Evolutionary conservation across 2,113 vertebrate species (phyloP), one percentile per base, ranked within the genome.

Genomic region (Chaetorhynchus papuensis): DNA sequence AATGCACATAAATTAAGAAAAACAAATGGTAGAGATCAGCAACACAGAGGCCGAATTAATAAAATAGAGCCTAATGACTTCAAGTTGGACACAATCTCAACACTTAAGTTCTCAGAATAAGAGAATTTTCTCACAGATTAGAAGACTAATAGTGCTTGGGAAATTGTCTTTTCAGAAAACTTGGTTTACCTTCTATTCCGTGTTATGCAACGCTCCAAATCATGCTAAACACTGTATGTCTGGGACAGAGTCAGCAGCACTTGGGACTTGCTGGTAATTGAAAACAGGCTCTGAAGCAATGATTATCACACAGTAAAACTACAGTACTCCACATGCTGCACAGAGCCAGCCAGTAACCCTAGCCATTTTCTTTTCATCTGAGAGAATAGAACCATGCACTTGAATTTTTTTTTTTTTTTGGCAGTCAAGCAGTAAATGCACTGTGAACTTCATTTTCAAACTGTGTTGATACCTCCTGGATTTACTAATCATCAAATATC

Each of bases 1-100:
- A 92, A 95, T 95, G 77, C 92, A 94, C 35, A 71, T 90, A 95
- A 96, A 94, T 95, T 95, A 96, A 96, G 81, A 95, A 96, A 90
- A 96, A 94, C 90, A 96, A 94, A 45, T 84, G 83, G 72, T 64
- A 94, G 86, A 75, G 83, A 92, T 96, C 47, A 13, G 64, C 86
- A 90, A 94, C 86, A 84, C 91, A 79, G 71, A 83, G 80, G 27
- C 59, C 1, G 2, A 90, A 94, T 92, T 94, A 94, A 90, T 92
- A 96, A 95, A 97, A 92, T 76, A 86, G 74, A 82, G 28, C 22
- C 50, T 78, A 87, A 83, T 72, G 44, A 84, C 76, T 64, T 96
- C 83, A 87, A 96, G 66, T 96, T 90, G 86, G 75, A 56, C 53
- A 56, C 78, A 87, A 85, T 49, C 81, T 92, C 84, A 72, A 70